Percentiles rank a stretch among this genome's conserved stretches.
Evolutionary conservation across 37 sponge, comb jelly and placozoan genomes (phyloP).

Genomic region (Beroe ovata): DNA sequence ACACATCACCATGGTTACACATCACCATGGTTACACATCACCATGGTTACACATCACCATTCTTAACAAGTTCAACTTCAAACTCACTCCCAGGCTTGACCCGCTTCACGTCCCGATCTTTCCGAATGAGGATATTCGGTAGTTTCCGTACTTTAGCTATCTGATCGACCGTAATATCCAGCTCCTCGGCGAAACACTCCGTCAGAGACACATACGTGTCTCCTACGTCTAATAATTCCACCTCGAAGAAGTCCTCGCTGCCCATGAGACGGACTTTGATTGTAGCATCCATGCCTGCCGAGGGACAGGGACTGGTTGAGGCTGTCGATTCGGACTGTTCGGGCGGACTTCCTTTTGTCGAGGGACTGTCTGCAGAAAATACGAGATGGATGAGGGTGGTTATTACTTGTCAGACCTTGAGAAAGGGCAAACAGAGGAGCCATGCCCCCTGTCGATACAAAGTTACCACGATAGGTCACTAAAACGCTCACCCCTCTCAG

Average conservation of each 20-base stretch:
- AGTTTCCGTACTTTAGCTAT: neutral
- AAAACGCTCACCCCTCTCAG: conserved; percentile 14
- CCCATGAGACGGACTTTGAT: conserved; percentile 25
- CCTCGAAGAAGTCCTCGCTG: conserved; percentile 53
- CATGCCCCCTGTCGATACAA: too few relatives aligned
- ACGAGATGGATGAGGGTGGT: too few relatives aligned
- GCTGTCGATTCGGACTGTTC: neutral
- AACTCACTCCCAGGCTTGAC: conserved; percentile 39
- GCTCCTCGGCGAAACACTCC: conserved; percentile 41
- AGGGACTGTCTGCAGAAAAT: neutral
- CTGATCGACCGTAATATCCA: neutral
- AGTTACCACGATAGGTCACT: too few relatives aligned
- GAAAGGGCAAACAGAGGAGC: too few relatives aligned
- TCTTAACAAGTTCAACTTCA: conserved; percentile 26
- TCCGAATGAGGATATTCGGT: conserved; percentile 55
- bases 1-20: too few relatives aligned
- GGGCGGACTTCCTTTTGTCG: neutral
- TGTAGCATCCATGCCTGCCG: neutral
- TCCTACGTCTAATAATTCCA: conserved; percentile 5
- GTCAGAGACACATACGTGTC: conserved; percentile 8
- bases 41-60: too few relatives aligned
- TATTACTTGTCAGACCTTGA: too few relatives aligned
- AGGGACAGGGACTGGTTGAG: neutral
- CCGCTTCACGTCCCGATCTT: conserved; percentile 60
- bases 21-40: too few relatives aligned